phyloP scores from a whole-genome alignment of 2,113 vertebrate species.

The Osmerus mordax region DNA sequence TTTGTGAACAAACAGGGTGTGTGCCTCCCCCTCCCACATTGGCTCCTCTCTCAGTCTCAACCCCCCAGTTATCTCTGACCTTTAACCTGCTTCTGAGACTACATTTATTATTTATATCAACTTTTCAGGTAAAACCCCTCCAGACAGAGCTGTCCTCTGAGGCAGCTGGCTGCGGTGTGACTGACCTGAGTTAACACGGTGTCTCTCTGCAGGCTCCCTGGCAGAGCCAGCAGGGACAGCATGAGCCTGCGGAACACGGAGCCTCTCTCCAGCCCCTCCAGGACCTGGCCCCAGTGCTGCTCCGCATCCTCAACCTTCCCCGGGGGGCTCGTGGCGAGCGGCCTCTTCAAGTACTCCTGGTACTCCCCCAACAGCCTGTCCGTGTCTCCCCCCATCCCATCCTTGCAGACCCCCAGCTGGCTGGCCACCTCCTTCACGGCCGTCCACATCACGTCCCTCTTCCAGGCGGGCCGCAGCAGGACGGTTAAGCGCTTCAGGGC shows the following conservation, averaged over 20 bases:
- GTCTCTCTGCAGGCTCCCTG: constrained; percentile 42
- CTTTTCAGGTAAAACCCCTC: too few relatives aligned
- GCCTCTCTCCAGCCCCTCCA: constrained; percentile 24
- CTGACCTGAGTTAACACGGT: constrained; percentile 63
- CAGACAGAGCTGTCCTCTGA: too few relatives aligned
- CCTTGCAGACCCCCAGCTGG: constrained; percentile 34
- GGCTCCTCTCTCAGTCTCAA: too few relatives aligned
- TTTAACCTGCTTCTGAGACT: too few relatives aligned
- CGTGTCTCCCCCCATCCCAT: not conserved
- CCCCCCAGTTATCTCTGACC: too few relatives aligned
- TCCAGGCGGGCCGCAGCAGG: constrained; percentile 45
- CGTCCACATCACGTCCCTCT: constrained; percentile 17
- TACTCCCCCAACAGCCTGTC: constrained; percentile 40
- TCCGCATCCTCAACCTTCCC: constrained; percentile 11
- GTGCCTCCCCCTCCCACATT: too few relatives aligned
- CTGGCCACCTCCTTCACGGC: constrained; percentile 34
- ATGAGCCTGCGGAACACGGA: constrained; percentile 51
- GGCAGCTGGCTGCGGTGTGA: not conserved
- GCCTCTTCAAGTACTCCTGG: constrained; percentile 28
- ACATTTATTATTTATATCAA: too few relatives aligned
- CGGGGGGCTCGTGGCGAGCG: not conserved
- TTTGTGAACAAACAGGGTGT: too few relatives aligned
- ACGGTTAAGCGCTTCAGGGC: constrained; percentile 42
- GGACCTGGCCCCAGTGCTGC: constrained; percentile 41
- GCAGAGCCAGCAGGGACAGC: constrained; percentile 62